phyloP scores from a whole-genome alignment of 1,140 invertebrate genomes.

The Drosophila tropicalis region DNA sequence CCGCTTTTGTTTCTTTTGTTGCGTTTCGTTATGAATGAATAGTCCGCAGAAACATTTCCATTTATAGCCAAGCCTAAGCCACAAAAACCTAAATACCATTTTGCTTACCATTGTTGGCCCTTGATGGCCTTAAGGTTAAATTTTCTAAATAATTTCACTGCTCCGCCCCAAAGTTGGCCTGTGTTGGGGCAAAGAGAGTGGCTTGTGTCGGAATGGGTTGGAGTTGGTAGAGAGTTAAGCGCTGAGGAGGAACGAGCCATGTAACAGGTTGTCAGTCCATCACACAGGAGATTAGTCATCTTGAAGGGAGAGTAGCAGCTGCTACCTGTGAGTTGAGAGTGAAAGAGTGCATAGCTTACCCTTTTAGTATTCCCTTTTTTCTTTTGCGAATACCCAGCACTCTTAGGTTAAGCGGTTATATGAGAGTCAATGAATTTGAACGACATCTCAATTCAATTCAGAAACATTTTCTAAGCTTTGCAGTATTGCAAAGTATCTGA shows the following conservation, averaged over 20 bases:
- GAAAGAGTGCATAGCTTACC: conserved; percentile 44
- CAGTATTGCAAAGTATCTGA: neutral
- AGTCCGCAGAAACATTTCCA: conserved; percentile 1
- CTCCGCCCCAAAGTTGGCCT: conserved; percentile 36
- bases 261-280: conserved; percentile 74
- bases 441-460: too few relatives aligned
- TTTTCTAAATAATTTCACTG: conserved; percentile 75
- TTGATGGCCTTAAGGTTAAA: conserved; percentile 28
- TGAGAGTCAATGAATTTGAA: neutral
- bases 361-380: conserved; percentile 42
- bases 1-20: neutral
- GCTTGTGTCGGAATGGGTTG: neutral
- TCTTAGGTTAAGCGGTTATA: neutral
- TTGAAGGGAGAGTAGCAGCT: conserved; percentile 55
- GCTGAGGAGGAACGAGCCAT: conserved; percentile 22
- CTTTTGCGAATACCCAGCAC: neutral
- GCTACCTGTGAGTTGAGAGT: conserved; percentile 53
- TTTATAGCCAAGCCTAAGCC: conserved; percentile 5
- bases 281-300: conserved; percentile 72
- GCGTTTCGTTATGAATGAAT: neutral
- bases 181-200: neutral
- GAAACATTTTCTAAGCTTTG: neutral
- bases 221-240: neutral
- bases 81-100: conserved; percentile 13
- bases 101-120: conserved; percentile 3